Percentiles rank a stretch among this genome's conserved stretches.
These are phyloP conservation scores for Drosophila kanapiae DNA, from an alignment of 1,140 invertebrate genomes.

Conservation along the genomic window DNA sequence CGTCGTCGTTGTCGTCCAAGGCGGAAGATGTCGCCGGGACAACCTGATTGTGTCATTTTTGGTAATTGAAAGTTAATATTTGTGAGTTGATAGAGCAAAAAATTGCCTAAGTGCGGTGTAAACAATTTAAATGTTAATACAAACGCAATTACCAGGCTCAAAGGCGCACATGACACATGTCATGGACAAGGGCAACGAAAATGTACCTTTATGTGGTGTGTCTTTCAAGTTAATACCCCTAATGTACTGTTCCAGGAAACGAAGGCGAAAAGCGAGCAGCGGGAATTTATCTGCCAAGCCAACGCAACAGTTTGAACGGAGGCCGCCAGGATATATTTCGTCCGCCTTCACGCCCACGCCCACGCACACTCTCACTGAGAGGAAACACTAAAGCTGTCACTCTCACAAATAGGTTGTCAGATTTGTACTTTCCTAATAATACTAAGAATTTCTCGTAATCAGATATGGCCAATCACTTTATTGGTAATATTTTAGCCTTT, in stretches of 20 bases:
- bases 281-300: slow-evolving; percentile 54
- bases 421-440: neutral
- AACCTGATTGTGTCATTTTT: slow-evolving; percentile 52
- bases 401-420: neutral
- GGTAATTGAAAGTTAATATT: slow-evolving; percentile 74
- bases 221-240: slow-evolving; percentile 59
- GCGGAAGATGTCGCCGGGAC: neutral
- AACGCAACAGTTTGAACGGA: slow-evolving; percentile 62
- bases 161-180: slow-evolving; percentile 38
- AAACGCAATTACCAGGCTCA: slow-evolving; percentile 34
- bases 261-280: slow-evolving; percentile 27
- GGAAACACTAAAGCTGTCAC: neutral
- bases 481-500: neutral
- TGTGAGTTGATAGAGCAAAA: slow-evolving; percentile 43
- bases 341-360: slow-evolving; percentile 5
- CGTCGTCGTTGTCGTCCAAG: neutral
- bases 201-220: slow-evolving; percentile 30
- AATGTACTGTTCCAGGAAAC: slow-evolving; percentile 52
- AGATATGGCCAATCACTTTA: too few species aligned
- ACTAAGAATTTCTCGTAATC: too few species aligned
- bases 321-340: slow-evolving; percentile 26
- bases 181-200: slow-evolving; percentile 1
- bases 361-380: slow-evolving; percentile 1
- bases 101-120: slow-evolving; percentile 48
- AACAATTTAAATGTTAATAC: slow-evolving; percentile 56